Conservation (phyloP, 92 coral and sea anemone species). For the Paragorgia papillata region DNA sequence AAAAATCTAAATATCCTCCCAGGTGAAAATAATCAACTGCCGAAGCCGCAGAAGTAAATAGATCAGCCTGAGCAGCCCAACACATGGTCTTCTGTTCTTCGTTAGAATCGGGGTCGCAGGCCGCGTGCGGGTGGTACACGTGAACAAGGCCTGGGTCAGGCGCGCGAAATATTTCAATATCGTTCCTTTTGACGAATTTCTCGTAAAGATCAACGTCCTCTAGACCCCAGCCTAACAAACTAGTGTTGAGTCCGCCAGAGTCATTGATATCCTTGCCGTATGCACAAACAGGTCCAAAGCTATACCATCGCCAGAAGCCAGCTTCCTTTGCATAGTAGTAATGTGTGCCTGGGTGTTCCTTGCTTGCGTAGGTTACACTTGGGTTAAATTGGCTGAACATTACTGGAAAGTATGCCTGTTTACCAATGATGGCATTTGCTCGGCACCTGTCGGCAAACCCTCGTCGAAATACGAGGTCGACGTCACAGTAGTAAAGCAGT, state of each 20-base stretch:
- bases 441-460: conserved; percentile 41
- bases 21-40: conserved; percentile 16
- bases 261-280: conserved; percentile 31
- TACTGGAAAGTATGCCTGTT: conserved; percentile 41
- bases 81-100: conserved; percentile 44
- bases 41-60: conserved; percentile 15
- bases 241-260: conserved; percentile 30
- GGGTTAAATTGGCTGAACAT: conserved; percentile 44
- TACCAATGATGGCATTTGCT: conserved; percentile 28
- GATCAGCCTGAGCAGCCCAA: conserved; percentile 33
- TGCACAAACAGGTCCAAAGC: conserved; percentile 39
- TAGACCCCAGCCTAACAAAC: conserved; percentile 28
- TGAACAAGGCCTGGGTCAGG: conserved; percentile 46
- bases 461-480: conserved; percentile 28
- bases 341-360: conserved; percentile 18
- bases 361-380: conserved; percentile 6
- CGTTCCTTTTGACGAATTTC: conserved; percentile 23
- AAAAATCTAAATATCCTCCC: conserved; percentile 24
- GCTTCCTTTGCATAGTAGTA: conserved; percentile 33
- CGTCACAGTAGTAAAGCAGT: conserved; percentile 31
- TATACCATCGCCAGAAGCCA: conserved; percentile 43
- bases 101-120: conserved; percentile 30
- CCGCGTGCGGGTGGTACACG: conserved; percentile 45
- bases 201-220: conserved; percentile 40
- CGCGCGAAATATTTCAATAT: conserved; percentile 43